A percentile compares a stretch with the other conserved stretches of the same genome.
Conservation (phyloP, 2,113 vertebrate species). For the Clarias magur region DNA sequence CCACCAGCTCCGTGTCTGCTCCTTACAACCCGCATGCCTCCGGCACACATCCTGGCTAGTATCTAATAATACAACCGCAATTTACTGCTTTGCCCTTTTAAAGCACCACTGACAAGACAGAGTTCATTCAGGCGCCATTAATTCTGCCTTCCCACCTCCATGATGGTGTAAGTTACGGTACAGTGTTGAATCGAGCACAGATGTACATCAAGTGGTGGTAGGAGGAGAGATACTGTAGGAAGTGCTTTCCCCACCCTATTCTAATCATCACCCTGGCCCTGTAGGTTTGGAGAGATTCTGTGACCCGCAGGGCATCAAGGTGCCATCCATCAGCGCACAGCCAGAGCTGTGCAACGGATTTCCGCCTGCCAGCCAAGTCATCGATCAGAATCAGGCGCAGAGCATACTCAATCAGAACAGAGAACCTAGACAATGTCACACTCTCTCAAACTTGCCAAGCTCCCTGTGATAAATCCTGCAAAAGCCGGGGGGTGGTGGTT, state of each 20-base stretch:
- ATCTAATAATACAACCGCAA: constrained; percentile 16
- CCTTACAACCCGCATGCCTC: not conserved
- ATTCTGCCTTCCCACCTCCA: constrained; percentile 26
- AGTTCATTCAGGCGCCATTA: constrained; percentile 11
- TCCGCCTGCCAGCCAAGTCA: constrained; percentile 68
- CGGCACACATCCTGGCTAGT: constrained; percentile 22
- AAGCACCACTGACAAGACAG: constrained; percentile 4
- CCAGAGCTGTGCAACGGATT: constrained; percentile 73
- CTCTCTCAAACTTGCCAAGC: constrained; percentile 33
- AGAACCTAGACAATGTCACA: constrained; percentile 66
- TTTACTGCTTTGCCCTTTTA: constrained; percentile 38
- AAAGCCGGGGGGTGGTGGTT: not conserved
- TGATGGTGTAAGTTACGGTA: not conserved
- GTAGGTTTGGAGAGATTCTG: constrained; percentile 42
- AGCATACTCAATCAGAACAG: constrained; percentile 73
- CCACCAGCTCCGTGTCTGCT: not conserved
- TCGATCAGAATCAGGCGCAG: constrained; percentile 70
- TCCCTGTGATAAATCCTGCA: constrained; percentile 32
- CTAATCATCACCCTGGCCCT: constrained; percentile 55
- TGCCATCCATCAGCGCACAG: constrained; percentile 71
- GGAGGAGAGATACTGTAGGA: not conserved
- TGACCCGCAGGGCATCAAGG: constrained; percentile 69
- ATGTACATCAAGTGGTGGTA: not conserved
- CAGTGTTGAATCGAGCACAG: not conserved
- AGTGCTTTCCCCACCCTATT: constrained; percentile 7